Evolutionary conservation across 2,888 invertebrate species (phyloP).

Genomic region (Amphipoea oculea): DNA sequence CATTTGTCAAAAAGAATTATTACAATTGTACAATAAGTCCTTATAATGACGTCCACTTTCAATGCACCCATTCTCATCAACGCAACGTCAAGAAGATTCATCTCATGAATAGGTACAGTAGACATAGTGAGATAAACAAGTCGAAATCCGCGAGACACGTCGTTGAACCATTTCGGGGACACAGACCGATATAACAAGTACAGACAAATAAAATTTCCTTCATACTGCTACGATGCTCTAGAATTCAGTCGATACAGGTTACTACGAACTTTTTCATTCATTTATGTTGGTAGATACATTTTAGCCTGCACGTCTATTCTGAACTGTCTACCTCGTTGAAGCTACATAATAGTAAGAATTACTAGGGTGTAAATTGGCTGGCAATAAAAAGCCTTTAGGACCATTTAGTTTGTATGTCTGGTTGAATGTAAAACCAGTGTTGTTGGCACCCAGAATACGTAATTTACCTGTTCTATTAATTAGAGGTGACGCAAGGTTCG

Average conservation of each 20-base stretch:
- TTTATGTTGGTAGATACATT: conserved; percentile 8
- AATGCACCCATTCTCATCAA: conserved; percentile 6
- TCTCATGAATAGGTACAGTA: conserved; percentile 49
- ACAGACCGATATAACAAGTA: conserved; percentile 68
- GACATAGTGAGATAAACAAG: conserved; percentile 71
- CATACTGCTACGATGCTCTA: conserved; percentile 58
- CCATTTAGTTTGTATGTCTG: neutral
- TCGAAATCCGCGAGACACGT: conserved; percentile 69
- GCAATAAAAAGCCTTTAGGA: conserved; percentile 1
- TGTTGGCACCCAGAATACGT: conserved; percentile 62
- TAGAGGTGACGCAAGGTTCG: conserved; percentile 76
- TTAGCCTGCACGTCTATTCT: neutral
- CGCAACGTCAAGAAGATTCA: conserved; percentile 20
- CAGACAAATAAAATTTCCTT: conserved; percentile 67
- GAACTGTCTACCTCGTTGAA: neutral
- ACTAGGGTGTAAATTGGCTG: neutral
- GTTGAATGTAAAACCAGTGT: conserved; percentile 25
- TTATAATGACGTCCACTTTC: neutral
- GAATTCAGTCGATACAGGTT: conserved; percentile 54
- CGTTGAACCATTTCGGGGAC: conserved; percentile 79
- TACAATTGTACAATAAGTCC: neutral
- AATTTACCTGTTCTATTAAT: conserved; percentile 77
- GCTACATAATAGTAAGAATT: neutral
- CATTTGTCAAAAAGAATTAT: neutral
- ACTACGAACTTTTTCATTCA: conserved; percentile 19